phyloP scores from a whole-genome alignment of 2,113 vertebrate genomes.

The Alces alces region DNA sequence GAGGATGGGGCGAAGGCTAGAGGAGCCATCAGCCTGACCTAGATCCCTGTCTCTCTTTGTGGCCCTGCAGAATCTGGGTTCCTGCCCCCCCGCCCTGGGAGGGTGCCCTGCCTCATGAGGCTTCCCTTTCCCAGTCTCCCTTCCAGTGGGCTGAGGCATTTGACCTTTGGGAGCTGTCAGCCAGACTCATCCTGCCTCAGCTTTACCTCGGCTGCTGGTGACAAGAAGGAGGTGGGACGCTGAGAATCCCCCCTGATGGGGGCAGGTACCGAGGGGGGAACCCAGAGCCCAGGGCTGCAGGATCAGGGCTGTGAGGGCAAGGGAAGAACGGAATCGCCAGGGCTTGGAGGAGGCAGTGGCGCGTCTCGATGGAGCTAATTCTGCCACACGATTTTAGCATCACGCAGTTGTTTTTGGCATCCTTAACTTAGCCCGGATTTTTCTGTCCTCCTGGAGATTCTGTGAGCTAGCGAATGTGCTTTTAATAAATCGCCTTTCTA shows the following conservation, averaged over 20 bases:
- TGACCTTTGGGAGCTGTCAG: neutral
- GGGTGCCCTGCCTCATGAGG: too few species aligned
- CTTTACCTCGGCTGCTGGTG: neutral
- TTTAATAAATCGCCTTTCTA: neutral
- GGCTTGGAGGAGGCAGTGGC: neutral
- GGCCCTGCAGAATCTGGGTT: neutral
- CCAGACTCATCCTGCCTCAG: neutral
- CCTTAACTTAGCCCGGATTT: neutral
- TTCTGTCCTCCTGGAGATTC: neutral
- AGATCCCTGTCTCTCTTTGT: neutral
- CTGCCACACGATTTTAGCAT: neutral
- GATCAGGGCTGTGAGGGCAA: neutral
- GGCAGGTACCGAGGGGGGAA: neutral
- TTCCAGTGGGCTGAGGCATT: neutral
- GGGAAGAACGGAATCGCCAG: accelerated
- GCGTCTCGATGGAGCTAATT: neutral
- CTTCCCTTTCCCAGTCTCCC: neutral
- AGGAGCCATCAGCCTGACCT: neutral
- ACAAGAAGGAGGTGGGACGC: neutral
- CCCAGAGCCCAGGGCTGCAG: neutral
- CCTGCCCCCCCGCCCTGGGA: accelerated
- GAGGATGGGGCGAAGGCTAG: neutral
- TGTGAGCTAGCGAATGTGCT: neutral
- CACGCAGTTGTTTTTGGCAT: neutral
- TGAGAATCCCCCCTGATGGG: too few species aligned